Evolutionary conservation across 2,797 vertebrate genomes (phyloP), one percentile per base, ranked within the genome.

Genomic region (Crax fasciolata): DNA sequence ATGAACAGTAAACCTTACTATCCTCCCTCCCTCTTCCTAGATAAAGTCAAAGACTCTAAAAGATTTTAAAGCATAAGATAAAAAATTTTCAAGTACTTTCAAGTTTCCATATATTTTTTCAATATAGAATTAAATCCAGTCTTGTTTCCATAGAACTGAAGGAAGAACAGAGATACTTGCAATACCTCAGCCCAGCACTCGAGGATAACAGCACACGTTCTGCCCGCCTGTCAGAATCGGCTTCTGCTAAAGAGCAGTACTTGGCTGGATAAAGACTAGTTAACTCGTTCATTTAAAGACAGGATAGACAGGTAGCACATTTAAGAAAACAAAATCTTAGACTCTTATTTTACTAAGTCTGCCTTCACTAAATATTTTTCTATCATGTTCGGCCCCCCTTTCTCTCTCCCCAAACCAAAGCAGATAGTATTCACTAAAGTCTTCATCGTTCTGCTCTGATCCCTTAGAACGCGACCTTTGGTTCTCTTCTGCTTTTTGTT

Each of bases 1-100:
- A 27, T 38, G 66, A 95, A 92, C 74, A 87, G 94, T 90, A 89
- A 95, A 89, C 70, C 58, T 81, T 3, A 1, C 78, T 59, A 24
- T 41, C 78, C 68, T 74, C 72, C 59, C 59, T 63, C 67, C 72
- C 51, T 67, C 74, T 61, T 43, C 55, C 90, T 27, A 84, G 78
- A 15, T 10, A 84, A 90, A 5, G 15, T 17, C 67, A 89, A 76
- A 78, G 51, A 68, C 28, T 87, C 75, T 44, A 71, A 85, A 68
- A 75, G 49, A 48, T 38, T 81, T 46, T 38, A n/a, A 62, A 87
- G 39, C 1, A 0, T 23, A 81, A 72, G 19, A 66, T 5, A 87
- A 73, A 68, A 35, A 8, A 49, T 65, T 86, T 76, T 58, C n/a
- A 5, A 72, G 57, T 2, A 11, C 48, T 59, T 79, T 13, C 71